A percentile compares a stretch with the other conserved stretches of the same genome.
Evolutionary conservation across 2,888 invertebrate species (phyloP).

Genomic region (Parnassius apollo): DNA sequence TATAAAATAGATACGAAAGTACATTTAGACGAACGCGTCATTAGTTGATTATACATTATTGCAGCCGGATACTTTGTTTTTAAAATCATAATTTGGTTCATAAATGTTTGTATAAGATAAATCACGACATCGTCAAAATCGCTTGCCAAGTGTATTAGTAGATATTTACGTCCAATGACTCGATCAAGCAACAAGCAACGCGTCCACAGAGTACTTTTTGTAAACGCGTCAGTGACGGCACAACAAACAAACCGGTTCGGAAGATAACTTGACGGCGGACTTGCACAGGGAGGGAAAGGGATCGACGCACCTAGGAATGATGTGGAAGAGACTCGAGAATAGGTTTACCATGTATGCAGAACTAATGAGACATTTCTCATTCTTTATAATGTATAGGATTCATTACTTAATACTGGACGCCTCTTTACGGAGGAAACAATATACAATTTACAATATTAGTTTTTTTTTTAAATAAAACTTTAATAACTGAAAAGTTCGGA

Average conservation of each 20-base stretch:
- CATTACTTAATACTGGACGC: too few species aligned
- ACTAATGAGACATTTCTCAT: too few species aligned
- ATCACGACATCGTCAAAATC: slow-evolving; percentile 3
- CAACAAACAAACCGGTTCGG: slow-evolving; percentile 26
- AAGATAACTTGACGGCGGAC: slow-evolving; percentile 24
- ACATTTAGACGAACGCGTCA: too few species aligned
- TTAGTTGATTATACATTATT: not conserved
- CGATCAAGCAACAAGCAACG: slow-evolving; percentile 19
- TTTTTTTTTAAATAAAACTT: too few species aligned
- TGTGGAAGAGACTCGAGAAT: slow-evolving; percentile 8
- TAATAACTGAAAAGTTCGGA: too few species aligned
- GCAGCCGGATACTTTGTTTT: not conserved
- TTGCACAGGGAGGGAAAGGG: slow-evolving; percentile 5
- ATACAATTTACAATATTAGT: too few species aligned
- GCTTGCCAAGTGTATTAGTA: slow-evolving; percentile 6
- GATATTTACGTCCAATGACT: slow-evolving; percentile 19
- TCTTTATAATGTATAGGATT: too few species aligned
- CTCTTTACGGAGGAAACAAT: too few species aligned
- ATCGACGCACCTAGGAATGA: slow-evolving; percentile 7
- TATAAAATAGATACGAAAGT: too few species aligned
- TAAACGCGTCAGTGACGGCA: slow-evolving; percentile 19
- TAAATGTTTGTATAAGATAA: not conserved
- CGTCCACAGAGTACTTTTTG: not conserved
- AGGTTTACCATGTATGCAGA: slow-evolving; percentile 4
- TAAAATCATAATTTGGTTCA: not conserved